Evolutionary conservation across 2,797 vertebrate species (phyloP), one percentile per base, ranked within the genome.

Genomic region (Melopsittacus undulatus): DNA sequence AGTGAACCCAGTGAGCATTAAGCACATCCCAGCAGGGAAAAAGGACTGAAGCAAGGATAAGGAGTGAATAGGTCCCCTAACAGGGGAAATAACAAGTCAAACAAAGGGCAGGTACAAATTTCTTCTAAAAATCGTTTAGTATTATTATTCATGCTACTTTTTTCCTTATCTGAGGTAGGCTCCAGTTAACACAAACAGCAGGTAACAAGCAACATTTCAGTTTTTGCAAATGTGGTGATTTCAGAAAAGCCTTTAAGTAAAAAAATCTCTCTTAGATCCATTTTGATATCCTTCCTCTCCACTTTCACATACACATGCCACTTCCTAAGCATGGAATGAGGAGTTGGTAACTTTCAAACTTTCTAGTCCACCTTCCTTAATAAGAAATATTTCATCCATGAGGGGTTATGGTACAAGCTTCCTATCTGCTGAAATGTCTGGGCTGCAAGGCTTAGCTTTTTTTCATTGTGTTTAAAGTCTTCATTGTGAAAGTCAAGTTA

Each of bases 391-490:
- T 88, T 36, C 19, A 61, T 24, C 20, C 32, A 16, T 64, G 46
- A 87, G 9, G 18, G 5, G 29, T 56, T 57, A 89, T 4, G 6
- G 23, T 63, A 69, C 8, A 87, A 92, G 24, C n/a, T 27, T 85
- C 94, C 67, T 59, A 34, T 63, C 38, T 90, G 38, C 54, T 73
- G 49, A 90, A 88, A 62, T 10, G 3, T 36, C 30, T 74, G 77
- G 83, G 36, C 42, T 86, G 40, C 32, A 30, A 87, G 62, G 14
- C 38, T 95, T 67, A 64, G 62, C 75, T 89, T 46, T 29, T 42
- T 88, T 24, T 63, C 52, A 54, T 52, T 61, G 86, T 40, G 42
- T 52, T 63, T 81, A 63, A 97, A 91, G 67, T 87, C 78, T 92
- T 85, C 23, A 26, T 51, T 51, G 52, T 10, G 20, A 66, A 90